These are phyloP conservation scores for Hemiprocne comata DNA, from an alignment of 2,113 vertebrate species.

Conservation along the genomic window DNA sequence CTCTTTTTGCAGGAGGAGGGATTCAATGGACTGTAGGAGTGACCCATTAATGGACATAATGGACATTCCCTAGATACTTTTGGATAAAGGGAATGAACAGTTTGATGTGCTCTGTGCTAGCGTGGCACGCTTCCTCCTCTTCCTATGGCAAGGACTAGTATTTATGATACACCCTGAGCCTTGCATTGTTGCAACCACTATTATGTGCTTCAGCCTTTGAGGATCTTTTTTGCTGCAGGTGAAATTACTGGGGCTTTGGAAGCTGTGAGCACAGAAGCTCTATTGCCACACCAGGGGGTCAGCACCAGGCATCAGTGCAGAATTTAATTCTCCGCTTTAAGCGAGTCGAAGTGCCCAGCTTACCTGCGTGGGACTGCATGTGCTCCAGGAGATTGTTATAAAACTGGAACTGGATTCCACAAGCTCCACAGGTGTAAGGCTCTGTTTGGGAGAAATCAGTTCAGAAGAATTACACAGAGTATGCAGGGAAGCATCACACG, in stretches of 20 bases:
- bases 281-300: neutral
- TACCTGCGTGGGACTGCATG: conserved; percentile 99
- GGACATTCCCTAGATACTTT: neutral
- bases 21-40: neutral
- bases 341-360: conserved; percentile 57
- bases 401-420: conserved; percentile 99
- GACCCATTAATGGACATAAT: neutral
- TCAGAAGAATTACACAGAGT: conserved; percentile 48
- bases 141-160: neutral
- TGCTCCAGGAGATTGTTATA: conserved; percentile 99
- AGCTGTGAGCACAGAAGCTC: conserved; percentile 10
- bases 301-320: conserved; percentile 33
- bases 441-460: conserved; percentile 87
- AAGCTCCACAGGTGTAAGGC: conserved; percentile 97
- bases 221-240: neutral
- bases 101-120: neutral
- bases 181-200: neutral
- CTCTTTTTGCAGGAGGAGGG: neutral
- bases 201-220: neutral
- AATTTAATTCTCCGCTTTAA: conserved; percentile 20
- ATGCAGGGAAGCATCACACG: conserved; percentile 49
- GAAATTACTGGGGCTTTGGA: conserved; percentile 29
- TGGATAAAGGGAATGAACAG: neutral
- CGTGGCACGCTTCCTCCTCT: neutral
- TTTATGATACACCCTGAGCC: neutral